Percentiles rank a stretch among this genome's conserved stretches.
These are phyloP conservation scores for Leguminivora glycinivorella DNA, from an alignment of 1,140 invertebrate genomes.

Conservation along the genomic window DNA sequence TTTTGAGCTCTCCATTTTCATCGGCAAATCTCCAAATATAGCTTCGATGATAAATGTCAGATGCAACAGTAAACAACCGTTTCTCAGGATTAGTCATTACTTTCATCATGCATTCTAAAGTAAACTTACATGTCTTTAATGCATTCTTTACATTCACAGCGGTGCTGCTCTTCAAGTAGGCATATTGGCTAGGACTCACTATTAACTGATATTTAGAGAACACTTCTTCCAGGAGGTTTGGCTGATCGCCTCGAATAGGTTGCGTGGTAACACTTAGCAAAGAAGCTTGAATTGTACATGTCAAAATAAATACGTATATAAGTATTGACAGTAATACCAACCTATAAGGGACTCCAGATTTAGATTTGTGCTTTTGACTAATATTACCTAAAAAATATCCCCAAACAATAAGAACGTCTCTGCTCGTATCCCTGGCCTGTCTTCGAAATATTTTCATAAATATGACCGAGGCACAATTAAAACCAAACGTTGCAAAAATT, in stretches of 20 bases:
- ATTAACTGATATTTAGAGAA: conserved; percentile 16
- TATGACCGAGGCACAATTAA: conserved; percentile 8
- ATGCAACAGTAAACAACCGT: conserved; percentile 12
- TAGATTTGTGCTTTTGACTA: conserved; percentile 13
- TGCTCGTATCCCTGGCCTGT: conserved; percentile 20
- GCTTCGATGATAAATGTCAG: neutral
- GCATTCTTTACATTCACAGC: neutral
- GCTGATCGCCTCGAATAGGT: conserved; percentile 31
- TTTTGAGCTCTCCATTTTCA: conserved; percentile 18
- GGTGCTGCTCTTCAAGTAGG: neutral
- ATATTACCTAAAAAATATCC: conserved; percentile 39
- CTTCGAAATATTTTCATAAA: conserved; percentile 30
- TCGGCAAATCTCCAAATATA: conserved; percentile 26
- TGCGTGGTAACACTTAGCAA: conserved; percentile 33
- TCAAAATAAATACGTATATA: conserved; percentile 34
- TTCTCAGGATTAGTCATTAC: conserved; percentile 12
- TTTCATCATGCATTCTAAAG: conserved; percentile 18
- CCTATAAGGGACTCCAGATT: conserved; percentile 10
- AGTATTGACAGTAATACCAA: conserved; percentile 33
- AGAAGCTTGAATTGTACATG: conserved; percentile 33
- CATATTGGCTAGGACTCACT: conserved; percentile 8
- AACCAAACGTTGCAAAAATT: conserved; percentile 2
- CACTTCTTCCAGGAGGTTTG: conserved; percentile 30
- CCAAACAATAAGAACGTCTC: conserved; percentile 36
- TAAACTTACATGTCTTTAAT: neutral